A percentile compares a stretch with the other conserved stretches of the same genome.
Evolutionary conservation across 2,113 vertebrate species (phyloP).

Genomic region (Ochotona curzoniae): DNA sequence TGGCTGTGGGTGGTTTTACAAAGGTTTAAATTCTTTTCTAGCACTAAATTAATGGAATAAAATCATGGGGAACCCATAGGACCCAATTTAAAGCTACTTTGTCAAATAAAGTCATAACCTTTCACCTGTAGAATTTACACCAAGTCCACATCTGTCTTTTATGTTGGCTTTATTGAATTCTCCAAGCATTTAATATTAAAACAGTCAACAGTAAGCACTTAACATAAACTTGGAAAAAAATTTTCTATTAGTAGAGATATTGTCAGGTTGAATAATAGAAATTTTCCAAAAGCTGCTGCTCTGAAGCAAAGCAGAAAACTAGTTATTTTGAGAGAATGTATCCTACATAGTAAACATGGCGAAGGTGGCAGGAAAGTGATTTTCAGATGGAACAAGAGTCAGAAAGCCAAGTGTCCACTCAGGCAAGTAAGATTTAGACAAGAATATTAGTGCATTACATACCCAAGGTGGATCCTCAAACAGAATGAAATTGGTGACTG

Average conservation of each 20-base stretch:
- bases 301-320: slow-evolving; percentile 23
- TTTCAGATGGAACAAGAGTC: background rate
- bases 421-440: background rate
- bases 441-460: background rate
- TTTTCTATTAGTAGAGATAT: slow-evolving; percentile 59
- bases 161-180: slow-evolving; percentile 77
- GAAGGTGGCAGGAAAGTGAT: background rate
- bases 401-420: background rate
- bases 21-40: slow-evolving; percentile 85
- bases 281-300: background rate
- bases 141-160: slow-evolving; percentile 83
- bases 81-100: slow-evolving; percentile 88
- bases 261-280: slow-evolving; percentile 40
- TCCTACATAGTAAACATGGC: background rate
- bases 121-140: slow-evolving; percentile 82
- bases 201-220: slow-evolving; percentile 71
- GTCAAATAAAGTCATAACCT: slow-evolving; percentile 86
- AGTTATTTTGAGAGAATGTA: background rate
- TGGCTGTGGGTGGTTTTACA: slow-evolving; percentile 82
- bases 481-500: background rate
- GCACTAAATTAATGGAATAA: slow-evolving; percentile 86
- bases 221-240: slow-evolving; percentile 62
- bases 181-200: slow-evolving; percentile 66
- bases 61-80: slow-evolving; percentile 87
- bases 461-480: background rate